These are phyloP conservation scores for Elymnias hypermnestra DNA, from an alignment of 1,140 invertebrate genomes.

Conservation along the genomic window DNA sequence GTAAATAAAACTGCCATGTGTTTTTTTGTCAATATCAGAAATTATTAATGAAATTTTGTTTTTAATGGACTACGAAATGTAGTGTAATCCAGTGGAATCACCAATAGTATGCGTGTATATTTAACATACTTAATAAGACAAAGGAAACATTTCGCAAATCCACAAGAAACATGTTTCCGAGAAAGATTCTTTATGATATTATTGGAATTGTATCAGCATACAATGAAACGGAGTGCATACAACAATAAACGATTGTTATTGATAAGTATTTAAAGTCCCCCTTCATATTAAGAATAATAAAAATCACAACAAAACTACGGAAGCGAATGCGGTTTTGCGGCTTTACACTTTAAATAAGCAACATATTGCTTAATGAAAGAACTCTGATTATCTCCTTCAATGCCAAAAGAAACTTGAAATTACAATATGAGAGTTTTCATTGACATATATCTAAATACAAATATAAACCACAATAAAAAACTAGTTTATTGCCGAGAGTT, in stretches of 20 bases:
- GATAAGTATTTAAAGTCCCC: constrained; percentile 11
- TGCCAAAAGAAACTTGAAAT: not conserved
- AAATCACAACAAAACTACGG: constrained; percentile 55
- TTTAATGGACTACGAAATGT: too few species aligned
- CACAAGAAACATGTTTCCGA: constrained; percentile 8
- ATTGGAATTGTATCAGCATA: constrained; percentile 9
- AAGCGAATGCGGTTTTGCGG: constrained; percentile 48
- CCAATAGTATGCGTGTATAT: not conserved
- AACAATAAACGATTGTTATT: constrained; percentile 17
- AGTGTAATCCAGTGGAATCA: too few species aligned
- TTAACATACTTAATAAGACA: not conserved
- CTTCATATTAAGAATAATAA: constrained; percentile 26
- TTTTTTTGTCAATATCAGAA: too few species aligned
- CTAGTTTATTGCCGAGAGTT: too few species aligned
- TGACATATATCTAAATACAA: not conserved
- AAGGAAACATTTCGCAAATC: constrained; percentile 5
- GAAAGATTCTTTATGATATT: constrained; percentile 8
- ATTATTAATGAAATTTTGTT: too few species aligned
- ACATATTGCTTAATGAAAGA: constrained; percentile 2
- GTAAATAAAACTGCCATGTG: too few species aligned
- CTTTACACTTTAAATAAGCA: constrained; percentile 33
- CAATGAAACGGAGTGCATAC: constrained; percentile 5
- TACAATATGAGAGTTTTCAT: not conserved
- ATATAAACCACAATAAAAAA: not conserved
- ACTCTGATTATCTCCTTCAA: not conserved